Evolutionary conservation across 92 coral and sea anemone genomes (phyloP).

Genomic region (Epizoanthus rinbou): DNA sequence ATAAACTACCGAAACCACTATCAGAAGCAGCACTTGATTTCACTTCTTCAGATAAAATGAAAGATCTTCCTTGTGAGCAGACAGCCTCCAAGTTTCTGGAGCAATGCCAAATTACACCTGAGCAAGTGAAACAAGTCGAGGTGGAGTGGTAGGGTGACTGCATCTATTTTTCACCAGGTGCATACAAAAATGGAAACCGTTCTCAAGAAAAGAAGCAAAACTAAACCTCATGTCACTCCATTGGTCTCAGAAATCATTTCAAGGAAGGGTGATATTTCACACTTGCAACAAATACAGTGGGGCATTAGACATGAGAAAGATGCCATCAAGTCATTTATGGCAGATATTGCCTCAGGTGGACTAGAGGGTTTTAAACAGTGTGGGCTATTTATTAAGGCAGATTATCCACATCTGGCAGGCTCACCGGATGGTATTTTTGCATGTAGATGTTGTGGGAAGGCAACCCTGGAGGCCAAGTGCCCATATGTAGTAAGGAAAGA

Average conservation of each 20-base stretch:
- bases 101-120: conserved; percentile 18
- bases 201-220: conserved; percentile 1
- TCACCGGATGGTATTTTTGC: conserved; percentile 54
- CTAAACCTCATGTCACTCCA: too few species aligned
- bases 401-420: conserved; percentile 49
- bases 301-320: conserved; percentile 36
- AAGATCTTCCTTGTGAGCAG: conserved; percentile 8
- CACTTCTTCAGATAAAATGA: conserved; percentile 5
- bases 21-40: conserved; percentile 49
- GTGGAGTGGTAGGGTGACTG: conserved; percentile 22
- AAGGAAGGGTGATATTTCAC: not conserved
- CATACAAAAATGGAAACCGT: conserved; percentile 5
- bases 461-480: conserved; percentile 43
- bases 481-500: conserved; percentile 22
- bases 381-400: conserved; percentile 43
- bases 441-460: conserved; percentile 25
- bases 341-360: conserved; percentile 41
- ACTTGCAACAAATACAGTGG: conserved; percentile 39
- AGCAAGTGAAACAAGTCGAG: conserved; percentile 10
- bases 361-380: conserved; percentile 41
- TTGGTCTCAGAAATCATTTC: too few species aligned
- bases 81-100: conserved; percentile 16
- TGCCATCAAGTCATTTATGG: conserved; percentile 32
- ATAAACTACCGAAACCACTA: conserved; percentile 46
- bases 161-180: conserved; percentile 24